Conservation (phyloP, 2,888 invertebrate genomes). For the Drosophila vallismaia region DNA sequence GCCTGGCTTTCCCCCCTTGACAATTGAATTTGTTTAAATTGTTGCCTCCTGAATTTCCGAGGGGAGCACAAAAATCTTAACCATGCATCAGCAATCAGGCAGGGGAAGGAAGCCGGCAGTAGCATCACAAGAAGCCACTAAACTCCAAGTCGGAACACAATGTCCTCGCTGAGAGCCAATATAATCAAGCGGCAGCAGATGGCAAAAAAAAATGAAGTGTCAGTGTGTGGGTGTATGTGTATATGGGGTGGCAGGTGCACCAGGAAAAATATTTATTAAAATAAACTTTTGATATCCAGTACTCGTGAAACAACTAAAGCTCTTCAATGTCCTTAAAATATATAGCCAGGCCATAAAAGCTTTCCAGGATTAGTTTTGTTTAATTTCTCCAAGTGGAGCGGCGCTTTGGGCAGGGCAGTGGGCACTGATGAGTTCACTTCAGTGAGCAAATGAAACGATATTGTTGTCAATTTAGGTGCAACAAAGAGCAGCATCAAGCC, state of each 20-base stretch:
- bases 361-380: neutral
- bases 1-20: neutral
- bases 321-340: too few relatives aligned
- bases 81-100: conserved; percentile 44
- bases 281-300: too few relatives aligned
- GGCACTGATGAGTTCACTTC: conserved; percentile 77
- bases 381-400: neutral
- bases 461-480: conserved; percentile 79
- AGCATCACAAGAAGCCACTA: conserved; percentile 24
- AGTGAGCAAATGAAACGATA: conserved; percentile 78
- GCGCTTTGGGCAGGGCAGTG: conserved; percentile 8
- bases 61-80: conserved; percentile 11
- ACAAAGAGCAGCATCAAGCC: conserved; percentile 62
- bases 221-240: conserved; percentile 46
- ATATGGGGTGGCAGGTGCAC: conserved; percentile 18
- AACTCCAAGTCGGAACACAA: conserved; percentile 46
- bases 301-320: too few relatives aligned
- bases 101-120: conserved; percentile 11
- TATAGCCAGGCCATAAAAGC: neutral
- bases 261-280: neutral
- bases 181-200: conserved; percentile 69
- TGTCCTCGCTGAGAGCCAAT: conserved; percentile 60
- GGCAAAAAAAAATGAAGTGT: conserved; percentile 59
- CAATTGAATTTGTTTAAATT: conserved; percentile 74
- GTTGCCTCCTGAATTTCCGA: conserved; percentile 45